Base-by-base conservation (phyloP, 2,113 vertebrate species). In the Clarias macrocephalus region DNA sequence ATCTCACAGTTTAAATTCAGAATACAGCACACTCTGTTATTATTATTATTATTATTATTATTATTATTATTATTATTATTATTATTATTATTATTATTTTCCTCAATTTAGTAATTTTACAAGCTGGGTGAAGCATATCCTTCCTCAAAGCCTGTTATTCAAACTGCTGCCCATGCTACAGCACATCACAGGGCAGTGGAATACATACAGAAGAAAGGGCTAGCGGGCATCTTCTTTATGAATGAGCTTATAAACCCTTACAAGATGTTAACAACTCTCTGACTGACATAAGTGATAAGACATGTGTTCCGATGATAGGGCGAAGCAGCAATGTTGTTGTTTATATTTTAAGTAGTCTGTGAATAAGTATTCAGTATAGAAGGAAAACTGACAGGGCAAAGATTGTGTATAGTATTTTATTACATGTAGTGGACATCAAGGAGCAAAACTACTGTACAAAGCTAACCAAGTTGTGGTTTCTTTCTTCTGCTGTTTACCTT, bases 401-500 rank as follows among this genome's bases (percentile, higher is more conserved):
- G 11, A 76, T 52, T 16, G 5, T 79, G 12, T 77, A 28, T 28
- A 57, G 4, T 80, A 28, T 19, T 19, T 28, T 28, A 57, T 79
- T 15, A 13, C 12, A 56, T 77, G 8, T 23, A 33, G 28, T 33
- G 10, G 2, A 30, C 30, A 18, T 30, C 30, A 59, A 37, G 19
- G 25, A 21, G 2, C 6, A 80, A 28, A 86, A n/a, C 30, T 42
- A 30, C 42, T 48, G 42, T 48, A 48, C 11, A 80, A 66, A 85
- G 13, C 5, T 12, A 80, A 30, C 8, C 28, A 60, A 56, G 84
- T 54, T 85, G 18, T 85, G 60, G 57, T n/a, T 80, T 86, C 60
- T 86, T 86, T 57, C 59, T 57, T 25, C 33, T 66, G 28, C 33
- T 86, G 77, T 80, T 68, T 80, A 68, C 63, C 72, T 81, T 70